Base-by-base conservation (phyloP, 1,140 invertebrate genomes). In the Leptestheria dahalacensis region DNA sequence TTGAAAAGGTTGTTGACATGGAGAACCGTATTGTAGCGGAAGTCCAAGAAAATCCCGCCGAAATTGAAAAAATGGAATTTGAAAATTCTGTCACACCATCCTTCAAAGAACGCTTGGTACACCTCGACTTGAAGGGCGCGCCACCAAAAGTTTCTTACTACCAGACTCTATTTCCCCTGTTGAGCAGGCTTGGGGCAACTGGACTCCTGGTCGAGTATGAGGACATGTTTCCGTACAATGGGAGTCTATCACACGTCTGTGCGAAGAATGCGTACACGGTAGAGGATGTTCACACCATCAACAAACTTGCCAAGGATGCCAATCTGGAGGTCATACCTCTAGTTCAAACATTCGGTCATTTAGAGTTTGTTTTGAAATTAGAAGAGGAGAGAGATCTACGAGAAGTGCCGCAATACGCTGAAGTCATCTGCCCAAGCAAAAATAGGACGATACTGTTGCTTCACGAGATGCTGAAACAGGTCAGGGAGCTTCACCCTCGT, bases 311-410 rank as follows among this genome's bases (percentile, higher is more conserved):
- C 0, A 75, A 78, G 56, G 74, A 80, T 10, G 79, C 82, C 63
- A 72, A 76, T 1, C 72, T 97, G 1, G 81, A 85, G 62, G 79
- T 97, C 1, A 88, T 97, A 65, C 95, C 95, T 20, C 74, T 98
- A 2, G 78, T 97, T 9, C 95, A 97, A 74, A 96, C 93, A 3
- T 95, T 97, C 74, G 94, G 93, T 2, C 94, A 97, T 71, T 71
- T 94, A 69, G 90, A 96, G 77, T 92, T 88, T 75, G 82, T 84
- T 0, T 72, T 97, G 48, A 96, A 96, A 70, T 78, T 88, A 62
- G 69, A 80, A 28, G 78, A 86, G 64, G 94, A 86, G 70, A 69
- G 77, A 57, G 76, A 82, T 51, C 70, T 95, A 25, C 75, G 91
- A 57, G 93, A 96, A 76, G 77, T 85, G 1, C 76, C 79, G 9